These are phyloP conservation scores for Agrochola lota DNA, from an alignment of 2,888 invertebrate genomes.

Conservation along the genomic window DNA sequence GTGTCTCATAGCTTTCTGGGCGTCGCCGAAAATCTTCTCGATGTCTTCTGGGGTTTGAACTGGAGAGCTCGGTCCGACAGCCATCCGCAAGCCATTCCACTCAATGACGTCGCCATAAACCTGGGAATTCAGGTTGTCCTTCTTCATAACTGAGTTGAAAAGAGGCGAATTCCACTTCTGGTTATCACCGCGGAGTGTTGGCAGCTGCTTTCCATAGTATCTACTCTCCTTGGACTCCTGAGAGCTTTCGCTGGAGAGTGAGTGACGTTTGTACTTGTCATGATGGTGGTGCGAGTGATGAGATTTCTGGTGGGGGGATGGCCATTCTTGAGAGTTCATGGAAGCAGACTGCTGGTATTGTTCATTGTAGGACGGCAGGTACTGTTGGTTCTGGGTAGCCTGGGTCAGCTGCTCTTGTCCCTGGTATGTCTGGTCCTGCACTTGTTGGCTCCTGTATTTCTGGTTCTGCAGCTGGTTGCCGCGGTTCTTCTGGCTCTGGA, in stretches of 20 bases:
- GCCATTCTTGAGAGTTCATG: slow-evolving; percentile 38
- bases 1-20: slow-evolving; percentile 79
- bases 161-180: slow-evolving; percentile 69
- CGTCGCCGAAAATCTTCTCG: slow-evolving; percentile 79
- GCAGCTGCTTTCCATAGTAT: slow-evolving; percentile 24
- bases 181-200: slow-evolving; percentile 18
- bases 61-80: slow-evolving; percentile 69
- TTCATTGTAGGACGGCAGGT: slow-evolving; percentile 21
- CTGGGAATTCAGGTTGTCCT: slow-evolving; percentile 53
- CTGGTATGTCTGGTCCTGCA: slow-evolving; percentile 26
- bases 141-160: slow-evolving; percentile 65
- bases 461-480: slow-evolving; percentile 25
- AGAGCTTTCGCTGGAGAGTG: slow-evolving; percentile 61
- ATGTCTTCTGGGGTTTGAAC: slow-evolving; percentile 74
- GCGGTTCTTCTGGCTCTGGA: slow-evolving; percentile 21
- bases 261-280: slow-evolving; percentile 37
- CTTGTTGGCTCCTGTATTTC: slow-evolving; percentile 18
- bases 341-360: slow-evolving; percentile 21
- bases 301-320: slow-evolving; percentile 11
- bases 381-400: slow-evolving; percentile 20
- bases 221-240: slow-evolving; percentile 61
- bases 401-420: slow-evolving; percentile 18
- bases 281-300: slow-evolving; percentile 35
- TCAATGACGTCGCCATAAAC: slow-evolving; percentile 70
- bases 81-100: slow-evolving; percentile 74